phyloP scores from a whole-genome alignment of 2,797 vertebrate species.

The Staurois parvus region DNA sequence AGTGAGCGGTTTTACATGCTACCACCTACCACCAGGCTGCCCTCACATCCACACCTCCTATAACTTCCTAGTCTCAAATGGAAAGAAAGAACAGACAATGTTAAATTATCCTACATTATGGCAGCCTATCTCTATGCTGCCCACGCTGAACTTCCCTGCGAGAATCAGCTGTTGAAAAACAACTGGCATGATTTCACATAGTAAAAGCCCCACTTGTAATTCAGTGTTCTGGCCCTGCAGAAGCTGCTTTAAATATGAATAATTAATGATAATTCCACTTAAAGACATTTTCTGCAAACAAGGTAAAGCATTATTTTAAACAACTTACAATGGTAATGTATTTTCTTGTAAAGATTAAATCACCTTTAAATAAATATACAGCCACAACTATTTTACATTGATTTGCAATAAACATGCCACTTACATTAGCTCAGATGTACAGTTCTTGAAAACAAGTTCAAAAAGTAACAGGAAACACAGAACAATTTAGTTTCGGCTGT shows the following conservation, averaged over 20 bases:
- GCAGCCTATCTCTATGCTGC: not conserved
- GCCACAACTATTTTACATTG: not conserved
- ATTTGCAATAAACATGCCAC: not conserved
- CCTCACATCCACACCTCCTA: no score
- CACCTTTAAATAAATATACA: not conserved
- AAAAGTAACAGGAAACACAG: not conserved
- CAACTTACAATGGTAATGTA: slow-evolving; percentile 2
- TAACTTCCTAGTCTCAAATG: no score
- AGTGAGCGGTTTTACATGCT: no score
- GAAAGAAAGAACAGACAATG: not conserved
- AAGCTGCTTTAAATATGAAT: slow-evolving; percentile 17
- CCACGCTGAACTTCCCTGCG: not conserved
- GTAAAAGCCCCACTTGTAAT: slow-evolving; percentile 1
- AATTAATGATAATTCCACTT: slow-evolving; percentile 1
- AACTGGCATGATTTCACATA: slow-evolving; percentile 6
- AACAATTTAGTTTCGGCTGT: not conserved
- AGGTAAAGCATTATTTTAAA: not conserved
- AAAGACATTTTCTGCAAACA: not conserved
- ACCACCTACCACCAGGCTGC: no score
- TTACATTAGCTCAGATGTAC: not conserved
- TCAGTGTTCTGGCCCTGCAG: not conserved
- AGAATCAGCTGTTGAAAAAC: slow-evolving; percentile 12
- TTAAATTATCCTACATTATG: not conserved
- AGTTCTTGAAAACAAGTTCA: not conserved
- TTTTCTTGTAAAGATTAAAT: not conserved